Conservation (phyloP, 2,888 invertebrate genomes). For the Nomada lathburiana region DNA sequence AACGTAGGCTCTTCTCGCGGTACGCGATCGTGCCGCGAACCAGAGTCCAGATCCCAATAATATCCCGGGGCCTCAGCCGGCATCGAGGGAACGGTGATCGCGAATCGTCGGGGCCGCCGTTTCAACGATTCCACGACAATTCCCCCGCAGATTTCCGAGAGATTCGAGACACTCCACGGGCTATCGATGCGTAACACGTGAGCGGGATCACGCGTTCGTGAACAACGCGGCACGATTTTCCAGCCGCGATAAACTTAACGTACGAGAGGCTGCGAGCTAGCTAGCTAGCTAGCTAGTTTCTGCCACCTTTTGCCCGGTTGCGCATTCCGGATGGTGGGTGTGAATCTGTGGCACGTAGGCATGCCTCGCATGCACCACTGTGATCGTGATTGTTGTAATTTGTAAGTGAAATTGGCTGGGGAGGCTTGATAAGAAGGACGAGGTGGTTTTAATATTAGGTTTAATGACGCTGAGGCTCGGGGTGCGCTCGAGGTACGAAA, state of each 20-base stretch:
- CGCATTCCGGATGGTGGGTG: slow-evolving; percentile 75
- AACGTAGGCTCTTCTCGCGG: slow-evolving; percentile 61
- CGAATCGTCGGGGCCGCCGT: slow-evolving; percentile 2
- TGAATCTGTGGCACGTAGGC: slow-evolving; percentile 64
- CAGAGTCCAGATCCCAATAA: slow-evolving; percentile 51
- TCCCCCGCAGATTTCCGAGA: not conserved
- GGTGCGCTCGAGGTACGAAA: too few species aligned
- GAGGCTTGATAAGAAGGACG: not conserved
- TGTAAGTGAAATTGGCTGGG: not conserved
- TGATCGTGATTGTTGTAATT: not conserved
- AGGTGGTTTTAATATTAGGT: too few species aligned
- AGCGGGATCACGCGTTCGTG: slow-evolving; percentile 13
- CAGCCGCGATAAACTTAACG: slow-evolving; percentile 51
- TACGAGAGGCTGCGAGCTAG: slow-evolving; percentile 28
- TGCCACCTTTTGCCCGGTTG: slow-evolving; percentile 59
- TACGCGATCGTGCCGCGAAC: slow-evolving; percentile 51
- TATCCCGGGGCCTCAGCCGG: slow-evolving; percentile 18
- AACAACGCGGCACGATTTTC: slow-evolving; percentile 51
- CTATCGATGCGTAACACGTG: slow-evolving; percentile 33
- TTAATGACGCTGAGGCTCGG: too few species aligned
- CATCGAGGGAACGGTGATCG: slow-evolving; percentile 14
- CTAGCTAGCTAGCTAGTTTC: slow-evolving; percentile 14
- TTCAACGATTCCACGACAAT: not conserved
- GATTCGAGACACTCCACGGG: not conserved
- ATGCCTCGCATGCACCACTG: not conserved